These are phyloP conservation scores for Nemopilema nomurai DNA, from an alignment of 30 jellyfish, hydroid and myxozoan genomes.

Conservation along the genomic window DNA sequence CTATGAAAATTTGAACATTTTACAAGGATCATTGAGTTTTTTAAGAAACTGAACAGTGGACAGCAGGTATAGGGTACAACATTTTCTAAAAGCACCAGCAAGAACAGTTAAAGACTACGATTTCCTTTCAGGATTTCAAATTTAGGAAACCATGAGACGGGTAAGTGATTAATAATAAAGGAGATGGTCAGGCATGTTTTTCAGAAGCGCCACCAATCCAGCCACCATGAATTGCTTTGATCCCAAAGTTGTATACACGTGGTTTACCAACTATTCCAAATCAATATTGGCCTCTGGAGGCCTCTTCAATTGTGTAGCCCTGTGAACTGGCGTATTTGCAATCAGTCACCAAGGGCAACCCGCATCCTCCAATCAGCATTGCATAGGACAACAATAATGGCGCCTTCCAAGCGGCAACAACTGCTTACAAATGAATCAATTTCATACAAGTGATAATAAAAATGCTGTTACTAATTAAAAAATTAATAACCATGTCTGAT, in stretches of 20 bases:
- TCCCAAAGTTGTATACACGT: conserved; percentile 41
- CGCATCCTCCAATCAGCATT: no score
- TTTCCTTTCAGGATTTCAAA: conserved; percentile 45
- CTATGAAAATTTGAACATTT: neutral
- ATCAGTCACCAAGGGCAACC: neutral
- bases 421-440: no score
- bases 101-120: conserved; percentile 49
- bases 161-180: conserved; percentile 57
- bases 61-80: conserved; percentile 34
- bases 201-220: conserved; percentile 12
- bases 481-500: no score
- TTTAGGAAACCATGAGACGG: conserved; percentile 28
- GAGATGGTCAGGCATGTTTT: conserved; percentile 21
- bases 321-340: neutral
- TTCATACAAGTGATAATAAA: no score
- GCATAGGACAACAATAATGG: no score
- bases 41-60: conserved; percentile 68
- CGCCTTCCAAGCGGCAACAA: no score
- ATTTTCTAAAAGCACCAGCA: conserved; percentile 48
- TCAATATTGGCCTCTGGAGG: neutral
- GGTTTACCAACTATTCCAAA: neutral
- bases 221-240: conserved; percentile 50
- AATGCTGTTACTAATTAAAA: no score
- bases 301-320: neutral
- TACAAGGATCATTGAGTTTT: conserved; percentile 49